Conservation (phyloP, 2,888 invertebrate genomes). For the Cryptus viduatorius region DNA sequence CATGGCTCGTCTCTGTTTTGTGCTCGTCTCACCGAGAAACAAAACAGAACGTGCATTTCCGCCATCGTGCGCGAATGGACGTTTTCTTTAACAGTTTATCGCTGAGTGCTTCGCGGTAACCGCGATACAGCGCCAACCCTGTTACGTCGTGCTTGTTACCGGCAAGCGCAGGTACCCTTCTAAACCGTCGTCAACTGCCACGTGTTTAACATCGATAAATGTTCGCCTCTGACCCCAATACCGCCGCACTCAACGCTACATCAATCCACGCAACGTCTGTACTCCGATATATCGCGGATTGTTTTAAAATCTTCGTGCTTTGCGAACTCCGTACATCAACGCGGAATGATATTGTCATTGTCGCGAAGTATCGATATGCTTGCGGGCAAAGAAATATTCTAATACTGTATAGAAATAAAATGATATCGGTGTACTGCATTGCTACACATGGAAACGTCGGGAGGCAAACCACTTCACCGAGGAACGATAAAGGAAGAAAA, state of each 20-base stretch:
- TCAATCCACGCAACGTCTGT: not conserved
- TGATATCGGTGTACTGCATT: not conserved
- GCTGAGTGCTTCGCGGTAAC: not conserved
- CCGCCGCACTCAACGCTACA: not conserved
- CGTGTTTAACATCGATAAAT: constrained; percentile 19
- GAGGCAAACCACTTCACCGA: not conserved
- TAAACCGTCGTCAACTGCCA: not conserved
- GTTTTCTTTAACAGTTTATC: constrained; percentile 8
- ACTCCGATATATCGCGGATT: not conserved
- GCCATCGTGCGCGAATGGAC: not conserved
- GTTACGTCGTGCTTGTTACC: constrained; percentile 11
- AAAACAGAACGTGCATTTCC: constrained; percentile 1
- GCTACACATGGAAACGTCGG: not conserved
- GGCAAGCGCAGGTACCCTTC: not conserved
- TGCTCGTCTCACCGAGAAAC: not conserved
- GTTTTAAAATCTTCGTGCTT: not conserved
- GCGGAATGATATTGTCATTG: not conserved
- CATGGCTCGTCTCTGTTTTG: not conserved
- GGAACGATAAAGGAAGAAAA: not conserved
- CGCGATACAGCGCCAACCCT: not conserved
- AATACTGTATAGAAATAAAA: not conserved
- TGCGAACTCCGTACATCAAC: not conserved
- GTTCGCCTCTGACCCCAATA: not conserved
- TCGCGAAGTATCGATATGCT: not conserved
- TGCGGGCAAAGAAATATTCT: not conserved